Evolutionary conservation across 1,140 invertebrate genomes (phyloP).

Genomic region (Drosophila elegans): DNA sequence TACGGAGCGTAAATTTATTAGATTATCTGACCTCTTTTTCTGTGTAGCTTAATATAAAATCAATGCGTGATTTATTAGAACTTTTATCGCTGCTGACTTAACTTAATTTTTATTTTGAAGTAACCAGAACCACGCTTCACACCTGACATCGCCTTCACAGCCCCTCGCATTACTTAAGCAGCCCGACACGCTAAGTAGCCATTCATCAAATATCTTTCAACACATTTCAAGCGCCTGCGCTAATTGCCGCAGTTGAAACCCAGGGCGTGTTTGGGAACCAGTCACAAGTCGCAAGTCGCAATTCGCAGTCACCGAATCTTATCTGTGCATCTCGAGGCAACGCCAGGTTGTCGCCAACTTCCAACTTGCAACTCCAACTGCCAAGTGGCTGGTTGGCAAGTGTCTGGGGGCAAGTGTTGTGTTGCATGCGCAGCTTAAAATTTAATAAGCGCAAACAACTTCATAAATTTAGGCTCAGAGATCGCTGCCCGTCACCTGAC

Average conservation of each 20-base stretch:
- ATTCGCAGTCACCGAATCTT: constrained; percentile 71
- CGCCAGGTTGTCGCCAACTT: constrained; percentile 74
- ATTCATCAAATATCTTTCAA: constrained; percentile 82
- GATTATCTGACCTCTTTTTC: no score
- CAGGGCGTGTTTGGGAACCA: constrained; percentile 66
- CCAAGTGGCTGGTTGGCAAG: constrained; percentile 38
- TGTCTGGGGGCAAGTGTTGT: constrained; percentile 48
- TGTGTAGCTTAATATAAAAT: no score
- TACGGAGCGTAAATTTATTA: no score
- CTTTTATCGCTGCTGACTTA: not conserved
- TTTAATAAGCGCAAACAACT: constrained; percentile 82
- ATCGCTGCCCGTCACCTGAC: constrained; percentile 64
- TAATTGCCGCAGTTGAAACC: constrained; percentile 54
- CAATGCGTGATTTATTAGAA: not conserved
- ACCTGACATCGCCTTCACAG: constrained; percentile 14
- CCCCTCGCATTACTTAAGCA: constrained; percentile 10
- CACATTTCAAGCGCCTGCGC: constrained; percentile 72
- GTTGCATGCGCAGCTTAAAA: constrained; percentile 75
- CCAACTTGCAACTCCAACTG: constrained; percentile 29
- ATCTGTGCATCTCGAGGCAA: constrained; percentile 76
- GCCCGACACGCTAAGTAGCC: constrained; percentile 56
- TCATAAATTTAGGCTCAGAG: constrained; percentile 70
- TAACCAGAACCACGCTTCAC: constrained; percentile 1
- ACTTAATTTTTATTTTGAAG: not conserved
- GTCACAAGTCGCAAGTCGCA: constrained; percentile 36